These are phyloP conservation scores for Anguilla megastoma DNA, from an alignment of 2,797 vertebrate genomes.

Conservation along the genomic window DNA sequence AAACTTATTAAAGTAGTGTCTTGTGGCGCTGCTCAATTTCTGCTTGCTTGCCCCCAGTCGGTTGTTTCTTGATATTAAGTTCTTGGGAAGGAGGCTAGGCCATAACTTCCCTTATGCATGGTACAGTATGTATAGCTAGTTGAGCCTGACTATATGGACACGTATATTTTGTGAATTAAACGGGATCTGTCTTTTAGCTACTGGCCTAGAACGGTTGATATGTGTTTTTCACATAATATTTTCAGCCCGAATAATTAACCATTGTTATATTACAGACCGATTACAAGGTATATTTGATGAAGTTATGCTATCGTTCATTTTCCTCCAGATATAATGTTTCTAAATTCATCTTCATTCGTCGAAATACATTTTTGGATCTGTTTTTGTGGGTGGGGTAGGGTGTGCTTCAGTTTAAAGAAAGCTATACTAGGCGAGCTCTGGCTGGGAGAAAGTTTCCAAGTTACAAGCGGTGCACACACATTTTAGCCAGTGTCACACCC, in stretches of 20 bases:
- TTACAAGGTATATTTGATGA: neutral
- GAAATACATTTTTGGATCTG: neutral
- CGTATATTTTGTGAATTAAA: neutral
- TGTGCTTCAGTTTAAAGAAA: neutral
- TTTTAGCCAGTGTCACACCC: slow-evolving; percentile 12
- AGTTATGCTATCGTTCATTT: neutral
- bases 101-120: neutral
- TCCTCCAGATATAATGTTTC: neutral
- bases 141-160: neutral
- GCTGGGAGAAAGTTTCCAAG: no score
- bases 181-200: neutral
- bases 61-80: neutral
- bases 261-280: neutral
- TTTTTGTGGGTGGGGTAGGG: neutral
- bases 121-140: neutral
- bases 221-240: neutral
- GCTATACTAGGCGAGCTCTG: neutral
- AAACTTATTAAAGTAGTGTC: neutral
- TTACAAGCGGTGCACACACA: neutral
- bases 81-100: neutral
- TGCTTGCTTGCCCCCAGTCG: neutral
- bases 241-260: neutral
- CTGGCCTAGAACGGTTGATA: neutral
- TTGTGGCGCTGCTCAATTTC: neutral
- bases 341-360: neutral